Evolutionary conservation across 1,140 invertebrate genomes (phyloP).

Genomic region (Bicyclus anynana): DNA sequence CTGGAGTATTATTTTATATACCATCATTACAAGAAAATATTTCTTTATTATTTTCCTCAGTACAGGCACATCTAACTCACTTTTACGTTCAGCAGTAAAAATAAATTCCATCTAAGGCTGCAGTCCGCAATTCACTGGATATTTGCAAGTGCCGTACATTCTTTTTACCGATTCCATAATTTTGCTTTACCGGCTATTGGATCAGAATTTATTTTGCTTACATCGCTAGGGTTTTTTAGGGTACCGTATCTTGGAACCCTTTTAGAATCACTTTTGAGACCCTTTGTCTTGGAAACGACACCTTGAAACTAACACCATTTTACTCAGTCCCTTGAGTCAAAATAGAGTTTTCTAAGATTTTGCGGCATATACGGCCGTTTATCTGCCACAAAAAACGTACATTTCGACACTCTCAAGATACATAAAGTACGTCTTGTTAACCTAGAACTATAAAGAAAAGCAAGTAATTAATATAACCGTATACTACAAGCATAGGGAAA

Average conservation of each 20-base stretch:
- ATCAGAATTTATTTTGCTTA: background rate
- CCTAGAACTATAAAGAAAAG: too few relatives aligned
- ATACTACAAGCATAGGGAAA: too few relatives aligned
- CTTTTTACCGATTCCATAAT: constrained; percentile 68
- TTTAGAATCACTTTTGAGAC: too few relatives aligned
- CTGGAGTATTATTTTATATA: background rate
- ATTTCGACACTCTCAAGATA: too few relatives aligned
- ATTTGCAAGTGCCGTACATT: constrained; percentile 63
- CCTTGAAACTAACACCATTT: background rate
- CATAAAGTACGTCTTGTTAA: too few relatives aligned
- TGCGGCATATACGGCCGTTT: too few relatives aligned
- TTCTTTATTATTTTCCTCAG: background rate
- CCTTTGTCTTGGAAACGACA: too few relatives aligned
- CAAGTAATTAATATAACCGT: too few relatives aligned
- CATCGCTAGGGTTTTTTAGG: background rate
- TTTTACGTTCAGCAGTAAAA: constrained; percentile 31
- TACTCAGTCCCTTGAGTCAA: too few relatives aligned
- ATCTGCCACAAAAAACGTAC: too few relatives aligned
- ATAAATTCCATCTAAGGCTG: constrained; percentile 34
- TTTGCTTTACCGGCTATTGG: constrained; percentile 64
- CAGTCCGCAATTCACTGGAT: constrained; percentile 50
- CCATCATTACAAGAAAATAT: background rate
- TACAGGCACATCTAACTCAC: constrained; percentile 7
- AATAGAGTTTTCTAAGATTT: too few relatives aligned
- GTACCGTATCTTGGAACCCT: too few relatives aligned